Evolutionary conservation across 53 echinoderm and acorn worm genomes (phyloP).

Genomic region (Hippasteria phrygiana): DNA sequence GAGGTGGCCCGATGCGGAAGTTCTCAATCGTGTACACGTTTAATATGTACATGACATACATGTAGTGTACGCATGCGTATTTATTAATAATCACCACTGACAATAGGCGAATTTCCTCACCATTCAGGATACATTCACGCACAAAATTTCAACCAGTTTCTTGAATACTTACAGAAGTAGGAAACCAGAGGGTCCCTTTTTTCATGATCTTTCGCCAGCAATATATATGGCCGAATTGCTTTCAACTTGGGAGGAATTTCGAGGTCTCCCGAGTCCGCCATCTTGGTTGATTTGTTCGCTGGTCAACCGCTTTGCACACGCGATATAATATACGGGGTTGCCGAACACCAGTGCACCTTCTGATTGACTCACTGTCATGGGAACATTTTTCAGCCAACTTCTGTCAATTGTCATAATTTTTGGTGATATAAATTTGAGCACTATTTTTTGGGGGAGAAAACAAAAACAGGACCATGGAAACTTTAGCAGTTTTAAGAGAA

Average conservation of each 20-base stretch:
- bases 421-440: no score
- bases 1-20: no score
- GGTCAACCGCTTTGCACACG: not conserved
- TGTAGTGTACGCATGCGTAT: no score
- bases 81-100: no score
- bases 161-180: slow-evolving; percentile 85
- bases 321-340: not conserved
- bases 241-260: slow-evolving; percentile 75
- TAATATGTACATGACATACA: not conserved
- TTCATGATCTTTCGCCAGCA: slow-evolving; percentile 90
- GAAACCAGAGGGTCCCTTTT: slow-evolving; percentile 80
- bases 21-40: not conserved
- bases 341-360: not conserved
- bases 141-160: not conserved
- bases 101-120: no score
- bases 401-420: no score
- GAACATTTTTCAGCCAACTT: not conserved
- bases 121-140: not conserved
- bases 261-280: slow-evolving; percentile 70
- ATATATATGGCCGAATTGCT: slow-evolving; percentile 75
- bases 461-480: no score
- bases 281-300: slow-evolving; percentile 64
- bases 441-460: no score
- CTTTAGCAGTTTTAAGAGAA: no score
- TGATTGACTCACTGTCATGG: slow-evolving; percentile 13